Conservation (phyloP, 2,113 vertebrate species). For the Paracanthobrama guichenoti region DNA sequence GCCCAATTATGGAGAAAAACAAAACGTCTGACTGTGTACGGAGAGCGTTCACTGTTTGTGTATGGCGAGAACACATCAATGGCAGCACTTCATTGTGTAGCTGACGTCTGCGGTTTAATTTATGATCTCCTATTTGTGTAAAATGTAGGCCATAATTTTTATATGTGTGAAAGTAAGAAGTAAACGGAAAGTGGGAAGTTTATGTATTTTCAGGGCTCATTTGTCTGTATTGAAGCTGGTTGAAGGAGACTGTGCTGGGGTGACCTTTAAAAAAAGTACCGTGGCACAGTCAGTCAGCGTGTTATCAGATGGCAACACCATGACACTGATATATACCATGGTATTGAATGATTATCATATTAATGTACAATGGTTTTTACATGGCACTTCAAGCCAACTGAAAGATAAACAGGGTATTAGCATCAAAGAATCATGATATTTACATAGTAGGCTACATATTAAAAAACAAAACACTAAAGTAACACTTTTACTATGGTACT, state of each 20-base stretch:
- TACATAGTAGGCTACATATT: too few species aligned
- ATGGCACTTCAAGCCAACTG: background rate
- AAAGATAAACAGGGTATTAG: background rate
- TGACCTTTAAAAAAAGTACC: background rate
- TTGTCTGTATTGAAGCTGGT: constrained; percentile 6
- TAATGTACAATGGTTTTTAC: background rate
- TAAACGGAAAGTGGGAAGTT: constrained; percentile 43
- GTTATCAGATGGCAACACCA: background rate
- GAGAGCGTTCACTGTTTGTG: constrained; percentile 48
- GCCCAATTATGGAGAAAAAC: constrained; percentile 67
- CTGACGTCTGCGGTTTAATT: constrained; percentile 35
- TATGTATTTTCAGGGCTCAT: constrained; percentile 30
- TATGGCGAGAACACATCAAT: constrained; percentile 46
- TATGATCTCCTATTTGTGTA: constrained; percentile 45
- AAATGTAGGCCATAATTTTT: constrained; percentile 47
- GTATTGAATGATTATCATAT: background rate
- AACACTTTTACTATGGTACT: background rate
- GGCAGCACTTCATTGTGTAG: constrained; percentile 46
- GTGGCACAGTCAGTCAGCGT: background rate
- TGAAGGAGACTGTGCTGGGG: constrained; percentile 3
- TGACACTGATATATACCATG: background rate
- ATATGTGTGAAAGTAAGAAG: constrained; percentile 48
- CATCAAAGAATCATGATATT: background rate
- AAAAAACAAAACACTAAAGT: background rate
- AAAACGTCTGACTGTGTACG: constrained; percentile 64